Evolutionary conservation across 2,888 invertebrate genomes (phyloP), one percentile per base, ranked within the genome.

Genomic region (Lycophotia porphyrea): DNA sequence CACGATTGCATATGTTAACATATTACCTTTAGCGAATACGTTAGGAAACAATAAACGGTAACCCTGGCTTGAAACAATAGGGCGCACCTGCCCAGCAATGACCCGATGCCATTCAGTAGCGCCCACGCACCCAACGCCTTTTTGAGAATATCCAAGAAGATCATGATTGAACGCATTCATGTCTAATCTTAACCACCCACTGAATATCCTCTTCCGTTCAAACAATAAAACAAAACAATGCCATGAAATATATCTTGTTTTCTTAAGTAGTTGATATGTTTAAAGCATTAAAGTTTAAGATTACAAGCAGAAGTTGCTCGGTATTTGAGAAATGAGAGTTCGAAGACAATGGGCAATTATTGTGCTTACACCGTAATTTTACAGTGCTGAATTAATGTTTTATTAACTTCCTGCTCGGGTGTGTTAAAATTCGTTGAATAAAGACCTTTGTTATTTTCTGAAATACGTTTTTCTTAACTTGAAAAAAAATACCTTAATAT

Each of bases 51-150:
- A 85, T 81, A 69, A 61, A 68, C 60, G 49, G 36, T 74, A 85
- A 80, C 84, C 84, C 86, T 87, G 78, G 44, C 34, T 70, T 78
- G 55, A 84, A 87, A 90, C 88, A 91, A 90, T 90, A 87, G 87
- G 69, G 77, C 78, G 75, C 86, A 83, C 87, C 86, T 90, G 91
- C 89, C 90, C 84, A 87, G 76, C 87, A 91, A 89, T 90, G 88
- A 88, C 88, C 83, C 76, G 82, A 74, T 72, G 75, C 67, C 80
- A 85, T 80, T 77, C 64, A 74, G 27, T 42, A 69, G 78, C 88
- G 85, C 85, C 90, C 74, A 88, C 90, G 89, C 86, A 74, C 44
- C 74, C 66, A 74, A n/a, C 76, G 80, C 88, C 87, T 84, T 88
- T 75, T 80, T 84, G 76, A 82, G 89, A 84, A 81, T 63, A 77